Evolutionary conservation across 2,797 vertebrate species (phyloP).

Genomic region (Vespertilio murinus): DNA sequence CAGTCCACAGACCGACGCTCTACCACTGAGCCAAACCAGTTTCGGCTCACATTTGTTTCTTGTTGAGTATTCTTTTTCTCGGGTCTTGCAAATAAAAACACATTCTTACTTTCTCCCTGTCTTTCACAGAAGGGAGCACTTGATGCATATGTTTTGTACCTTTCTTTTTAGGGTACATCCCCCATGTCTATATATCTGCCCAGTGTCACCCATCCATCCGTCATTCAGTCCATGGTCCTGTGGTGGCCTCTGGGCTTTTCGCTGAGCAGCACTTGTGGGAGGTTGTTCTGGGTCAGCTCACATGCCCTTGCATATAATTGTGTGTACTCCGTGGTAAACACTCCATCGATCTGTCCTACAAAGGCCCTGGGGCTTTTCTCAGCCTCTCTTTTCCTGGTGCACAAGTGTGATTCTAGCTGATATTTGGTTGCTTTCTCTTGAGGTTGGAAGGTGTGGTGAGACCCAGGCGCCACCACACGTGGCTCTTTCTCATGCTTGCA

Average conservation of each 20-base stretch:
- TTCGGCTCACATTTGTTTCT: not conserved
- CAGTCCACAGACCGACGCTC: too few species aligned
- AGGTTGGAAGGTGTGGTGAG: too few species aligned
- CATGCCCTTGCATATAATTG: not conserved
- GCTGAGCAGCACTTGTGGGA: not conserved
- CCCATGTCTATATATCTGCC: rapidly evolving
- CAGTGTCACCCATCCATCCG: rapidly evolving
- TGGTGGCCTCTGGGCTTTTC: not conserved
- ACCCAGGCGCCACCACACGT: not conserved
- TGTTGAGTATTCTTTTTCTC: not conserved
- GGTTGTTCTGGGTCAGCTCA: not conserved
- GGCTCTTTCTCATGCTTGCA: not conserved
- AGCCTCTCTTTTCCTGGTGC: rapidly evolving
- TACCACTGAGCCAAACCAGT: too few species aligned
- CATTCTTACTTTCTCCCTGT: not conserved
- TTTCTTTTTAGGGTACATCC: not conserved
- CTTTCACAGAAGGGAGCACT: not conserved
- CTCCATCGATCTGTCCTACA: rapidly evolving
- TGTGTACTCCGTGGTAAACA: rapidly evolving
- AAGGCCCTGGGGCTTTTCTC: rapidly evolving
- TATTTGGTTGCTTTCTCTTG: not conserved
- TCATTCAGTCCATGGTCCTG: not conserved
- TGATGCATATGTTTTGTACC: rapidly evolving
- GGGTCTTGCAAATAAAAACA: not conserved
- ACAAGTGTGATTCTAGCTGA: not conserved